Evolutionary conservation across 64 coral and sea anemone species (phyloP).

Genomic region (Montipora sp.): DNA sequence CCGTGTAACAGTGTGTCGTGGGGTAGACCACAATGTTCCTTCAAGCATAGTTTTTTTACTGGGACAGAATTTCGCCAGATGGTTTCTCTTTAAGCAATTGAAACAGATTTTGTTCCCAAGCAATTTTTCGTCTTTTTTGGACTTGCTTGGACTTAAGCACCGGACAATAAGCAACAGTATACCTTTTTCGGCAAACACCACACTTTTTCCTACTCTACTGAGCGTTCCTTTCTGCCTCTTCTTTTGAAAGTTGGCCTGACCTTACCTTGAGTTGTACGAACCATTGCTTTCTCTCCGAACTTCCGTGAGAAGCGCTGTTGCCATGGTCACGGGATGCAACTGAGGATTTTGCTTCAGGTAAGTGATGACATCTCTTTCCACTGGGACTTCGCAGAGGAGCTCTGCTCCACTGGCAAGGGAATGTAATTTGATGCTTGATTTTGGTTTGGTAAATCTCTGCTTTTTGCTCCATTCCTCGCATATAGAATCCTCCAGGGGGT

Average conservation of each 20-base stretch:
- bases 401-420: background rate
- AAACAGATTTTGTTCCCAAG: background rate
- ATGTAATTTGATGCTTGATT: background rate
- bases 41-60: background rate
- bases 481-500: conserved; percentile 9
- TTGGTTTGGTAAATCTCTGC: background rate
- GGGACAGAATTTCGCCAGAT: background rate
- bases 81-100: background rate
- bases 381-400: too few relatives aligned
- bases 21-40: background rate
- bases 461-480: conserved; percentile 13
- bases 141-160: background rate
- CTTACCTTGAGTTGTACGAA: background rate
- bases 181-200: background rate
- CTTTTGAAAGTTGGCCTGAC: background rate
- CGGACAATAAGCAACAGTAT: background rate
- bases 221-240: background rate
- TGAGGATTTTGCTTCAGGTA: too few relatives aligned
- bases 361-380: too few relatives aligned
- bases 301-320: background rate
- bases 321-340: too few relatives aligned
- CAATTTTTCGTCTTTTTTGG: background rate
- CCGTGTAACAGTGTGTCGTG: background rate
- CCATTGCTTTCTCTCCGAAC: too few relatives aligned
- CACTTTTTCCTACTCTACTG: background rate